Base-by-base conservation (phyloP, 2,888 invertebrate genomes). In the Mesorhabditis belari region DNA sequence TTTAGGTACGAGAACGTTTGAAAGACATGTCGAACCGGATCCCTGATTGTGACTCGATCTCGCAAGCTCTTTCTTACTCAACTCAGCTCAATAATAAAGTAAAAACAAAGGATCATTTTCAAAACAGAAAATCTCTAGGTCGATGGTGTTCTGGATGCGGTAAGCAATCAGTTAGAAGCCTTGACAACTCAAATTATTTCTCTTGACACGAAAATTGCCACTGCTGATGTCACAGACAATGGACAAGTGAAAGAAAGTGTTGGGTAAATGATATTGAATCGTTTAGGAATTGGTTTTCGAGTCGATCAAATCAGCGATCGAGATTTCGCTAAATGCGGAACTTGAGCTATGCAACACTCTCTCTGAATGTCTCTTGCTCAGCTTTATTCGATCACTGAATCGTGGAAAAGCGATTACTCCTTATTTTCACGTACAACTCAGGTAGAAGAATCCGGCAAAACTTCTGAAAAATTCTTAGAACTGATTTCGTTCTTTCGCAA, bases 151-250 rank as follows among this genome's bases (percentile, higher is more conserved):
- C 55, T 54, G n/a, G 74, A 75, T 51, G 65, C 64, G 26, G 61
- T 76, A 52, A 64, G 70, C 49, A 77, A 71, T 57, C 77, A 77
- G 55, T 50, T 76, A 26, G 79, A 79, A 55, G 65, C 67, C 23
- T 53, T 79, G 27, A 76, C 79, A 49, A 77, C 77, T 29, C 67
- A 70, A 65, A 65, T 67, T 25, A 73, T 77, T 54, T 72, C 73
- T 50, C 58, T 80, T 44, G 67, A 74, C 64, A 75, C 79, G 23
- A 79, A 79, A 58, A 73, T 78, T 52, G 76, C 76, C 12, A 77
- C 74, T 0, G 66, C 77, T 35, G 76, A 77, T 58, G 69, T 70
- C 9, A 54, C 78, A 44, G 65, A 74, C 44, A 76, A 75, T 27
- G 67, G 57, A 21, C 61, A 65, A 52, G 65, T 64, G 4, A 17